Conservation (phyloP, 2,888 invertebrate genomes). For the Dione vanillae region DNA sequence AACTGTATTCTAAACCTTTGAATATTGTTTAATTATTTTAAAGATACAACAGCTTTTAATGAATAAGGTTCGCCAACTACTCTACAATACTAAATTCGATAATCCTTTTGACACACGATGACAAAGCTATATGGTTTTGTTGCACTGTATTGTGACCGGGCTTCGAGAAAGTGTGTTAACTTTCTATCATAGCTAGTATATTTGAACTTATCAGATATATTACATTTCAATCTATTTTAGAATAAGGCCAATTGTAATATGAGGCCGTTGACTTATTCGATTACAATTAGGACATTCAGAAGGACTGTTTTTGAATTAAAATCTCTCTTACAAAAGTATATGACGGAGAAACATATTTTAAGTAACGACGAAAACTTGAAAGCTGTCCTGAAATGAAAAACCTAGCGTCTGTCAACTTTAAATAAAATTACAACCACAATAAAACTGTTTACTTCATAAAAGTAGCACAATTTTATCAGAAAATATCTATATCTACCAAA, state of each 20-base stretch:
- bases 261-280: neutral
- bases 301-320: too few species aligned
- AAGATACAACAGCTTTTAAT: neutral
- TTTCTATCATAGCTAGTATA: constrained; percentile 64
- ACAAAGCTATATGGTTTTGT: constrained; percentile 51
- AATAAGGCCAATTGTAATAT: constrained; percentile 4
- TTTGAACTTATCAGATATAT: constrained; percentile 44
- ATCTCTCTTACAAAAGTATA: too few species aligned
- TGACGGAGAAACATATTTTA: too few species aligned
- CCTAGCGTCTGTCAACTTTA: neutral
- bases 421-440: neutral
- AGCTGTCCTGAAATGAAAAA: neutral
- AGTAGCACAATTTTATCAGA: neutral
- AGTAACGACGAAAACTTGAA: neutral
- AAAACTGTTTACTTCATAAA: neutral
- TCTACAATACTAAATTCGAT: constrained; percentile 41
- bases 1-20: neutral
- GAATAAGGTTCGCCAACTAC: neutral
- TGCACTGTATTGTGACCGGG: constrained; percentile 46
- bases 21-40: neutral
- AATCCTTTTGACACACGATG: constrained; percentile 56
- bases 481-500: neutral
- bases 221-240: constrained; percentile 43
- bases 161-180: constrained; percentile 64
- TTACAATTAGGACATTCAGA: neutral